These are phyloP conservation scores for Andrena praecox DNA, from an alignment of 2,888 invertebrate genomes.

Conservation along the genomic window DNA sequence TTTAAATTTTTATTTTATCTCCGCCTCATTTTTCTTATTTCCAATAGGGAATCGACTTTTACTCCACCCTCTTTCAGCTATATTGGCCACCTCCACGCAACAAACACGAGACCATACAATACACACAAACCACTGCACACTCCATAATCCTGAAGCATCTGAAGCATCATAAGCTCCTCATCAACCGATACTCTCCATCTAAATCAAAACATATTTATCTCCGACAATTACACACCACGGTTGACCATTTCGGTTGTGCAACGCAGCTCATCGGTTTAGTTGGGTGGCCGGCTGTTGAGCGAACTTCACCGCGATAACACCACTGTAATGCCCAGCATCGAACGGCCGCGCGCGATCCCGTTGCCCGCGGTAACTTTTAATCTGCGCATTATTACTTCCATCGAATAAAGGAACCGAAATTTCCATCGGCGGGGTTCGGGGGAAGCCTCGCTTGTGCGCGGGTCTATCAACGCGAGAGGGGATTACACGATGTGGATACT, in stretches of 20 bases:
- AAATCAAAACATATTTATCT: too few species aligned
- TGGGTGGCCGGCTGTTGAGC: neutral
- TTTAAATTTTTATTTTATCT: too few species aligned
- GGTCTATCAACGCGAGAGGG: slow-evolving; percentile 39
- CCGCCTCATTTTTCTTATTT: too few species aligned
- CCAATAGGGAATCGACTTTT: too few species aligned
- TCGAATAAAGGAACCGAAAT: slow-evolving; percentile 44
- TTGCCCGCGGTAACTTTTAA: slow-evolving; percentile 41
- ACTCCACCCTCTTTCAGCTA: too few species aligned
- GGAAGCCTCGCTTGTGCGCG: slow-evolving; percentile 49
- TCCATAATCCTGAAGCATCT: too few species aligned
- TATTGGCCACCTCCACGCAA: too few species aligned
- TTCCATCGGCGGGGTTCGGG: slow-evolving; percentile 20
- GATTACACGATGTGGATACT: slow-evolving; percentile 49
- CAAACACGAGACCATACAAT: too few species aligned
- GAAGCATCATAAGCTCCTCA: too few species aligned
- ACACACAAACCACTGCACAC: too few species aligned
- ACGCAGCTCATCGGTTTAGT: neutral
- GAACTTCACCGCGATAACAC: neutral
- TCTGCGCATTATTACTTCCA: slow-evolving; percentile 46
- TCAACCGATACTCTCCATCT: too few species aligned
- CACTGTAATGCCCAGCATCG: neutral
- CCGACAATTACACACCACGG: too few species aligned
- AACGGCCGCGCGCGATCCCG: neutral
- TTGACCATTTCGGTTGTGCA: neutral